Evolutionary conservation across 37 sponge, comb jelly and placozoan genomes (phyloP).

Genomic region (Theonella swinhoei): DNA sequence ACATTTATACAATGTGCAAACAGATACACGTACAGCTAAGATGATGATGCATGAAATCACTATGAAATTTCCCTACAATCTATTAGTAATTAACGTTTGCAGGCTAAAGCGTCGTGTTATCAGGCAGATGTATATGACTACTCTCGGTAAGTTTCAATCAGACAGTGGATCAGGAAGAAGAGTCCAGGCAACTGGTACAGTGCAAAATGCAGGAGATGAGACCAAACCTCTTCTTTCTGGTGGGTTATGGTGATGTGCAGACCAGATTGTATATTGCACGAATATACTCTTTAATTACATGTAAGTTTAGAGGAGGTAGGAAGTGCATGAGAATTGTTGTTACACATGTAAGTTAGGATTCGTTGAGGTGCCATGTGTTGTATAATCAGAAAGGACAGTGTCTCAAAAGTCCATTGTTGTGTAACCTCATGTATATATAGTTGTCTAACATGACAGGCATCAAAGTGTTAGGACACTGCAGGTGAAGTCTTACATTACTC

Average conservation of each 20-base stretch:
- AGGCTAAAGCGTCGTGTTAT: constrained; percentile 56
- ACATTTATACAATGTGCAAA: no score
- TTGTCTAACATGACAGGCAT: neutral
- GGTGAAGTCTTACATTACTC: neutral
- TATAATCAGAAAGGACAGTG: no score
- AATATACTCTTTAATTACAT: neutral
- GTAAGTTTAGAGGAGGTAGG: neutral
- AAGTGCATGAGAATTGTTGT: no score
- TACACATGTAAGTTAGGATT: no score
- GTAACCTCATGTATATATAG: no score
- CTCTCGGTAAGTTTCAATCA: neutral
- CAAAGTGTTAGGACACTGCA: neutral
- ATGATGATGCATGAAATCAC: no score
- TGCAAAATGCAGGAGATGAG: neutral
- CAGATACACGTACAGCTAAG: no score
- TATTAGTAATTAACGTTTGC: no score
- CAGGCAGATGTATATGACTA: constrained; percentile 27
- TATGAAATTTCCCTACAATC: no score
- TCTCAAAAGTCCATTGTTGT: no score
- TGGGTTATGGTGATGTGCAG: neutral
- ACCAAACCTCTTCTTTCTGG: constrained; percentile 30
- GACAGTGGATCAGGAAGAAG: constrained; percentile 14
- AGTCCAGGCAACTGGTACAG: neutral
- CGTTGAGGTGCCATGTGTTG: no score
- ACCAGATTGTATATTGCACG: neutral